Percentiles rank a stretch among this genome's conserved stretches.
Evolutionary conservation across 2,888 invertebrate genomes (phyloP).

Genomic region (Rugalucina vietnamica): DNA sequence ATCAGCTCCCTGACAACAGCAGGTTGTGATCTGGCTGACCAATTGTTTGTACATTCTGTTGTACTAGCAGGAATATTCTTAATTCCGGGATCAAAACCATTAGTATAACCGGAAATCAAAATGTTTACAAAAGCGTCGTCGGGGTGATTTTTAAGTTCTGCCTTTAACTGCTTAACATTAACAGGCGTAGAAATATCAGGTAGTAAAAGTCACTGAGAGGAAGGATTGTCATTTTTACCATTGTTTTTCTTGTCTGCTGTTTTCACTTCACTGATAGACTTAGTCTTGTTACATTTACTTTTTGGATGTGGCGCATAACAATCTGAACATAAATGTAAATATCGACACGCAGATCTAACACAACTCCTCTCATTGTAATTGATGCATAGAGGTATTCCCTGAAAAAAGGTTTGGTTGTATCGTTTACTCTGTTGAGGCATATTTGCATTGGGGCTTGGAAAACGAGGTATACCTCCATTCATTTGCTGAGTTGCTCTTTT

Average conservation of each 20-base stretch:
- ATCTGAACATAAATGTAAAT: not conserved
- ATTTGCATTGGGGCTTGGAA: not conserved
- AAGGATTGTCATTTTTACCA: not conserved
- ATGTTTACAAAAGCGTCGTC: not conserved
- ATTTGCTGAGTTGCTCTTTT: not conserved
- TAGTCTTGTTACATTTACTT: not conserved
- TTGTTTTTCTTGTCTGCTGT: not conserved
- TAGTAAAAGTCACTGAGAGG: not conserved
- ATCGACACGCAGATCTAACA: not conserved
- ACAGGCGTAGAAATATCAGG: not conserved
- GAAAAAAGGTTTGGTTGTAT: not conserved
- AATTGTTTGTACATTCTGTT: not conserved
- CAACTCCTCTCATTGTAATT: not conserved
- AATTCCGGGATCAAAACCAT: not conserved
- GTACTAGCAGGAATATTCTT: not conserved
- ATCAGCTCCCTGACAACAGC: not conserved
- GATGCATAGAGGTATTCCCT: not conserved
- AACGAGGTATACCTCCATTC: not conserved
- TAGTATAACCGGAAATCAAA: not conserved
- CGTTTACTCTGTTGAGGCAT: not conserved
- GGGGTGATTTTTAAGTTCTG: not conserved
- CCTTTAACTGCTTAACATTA: not conserved
- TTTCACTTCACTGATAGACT: not conserved
- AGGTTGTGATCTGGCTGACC: not conserved
- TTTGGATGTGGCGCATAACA: not conserved